These are phyloP conservation scores for Dendroctonus valens DNA, from an alignment of 1,140 invertebrate genomes.

Conservation along the genomic window DNA sequence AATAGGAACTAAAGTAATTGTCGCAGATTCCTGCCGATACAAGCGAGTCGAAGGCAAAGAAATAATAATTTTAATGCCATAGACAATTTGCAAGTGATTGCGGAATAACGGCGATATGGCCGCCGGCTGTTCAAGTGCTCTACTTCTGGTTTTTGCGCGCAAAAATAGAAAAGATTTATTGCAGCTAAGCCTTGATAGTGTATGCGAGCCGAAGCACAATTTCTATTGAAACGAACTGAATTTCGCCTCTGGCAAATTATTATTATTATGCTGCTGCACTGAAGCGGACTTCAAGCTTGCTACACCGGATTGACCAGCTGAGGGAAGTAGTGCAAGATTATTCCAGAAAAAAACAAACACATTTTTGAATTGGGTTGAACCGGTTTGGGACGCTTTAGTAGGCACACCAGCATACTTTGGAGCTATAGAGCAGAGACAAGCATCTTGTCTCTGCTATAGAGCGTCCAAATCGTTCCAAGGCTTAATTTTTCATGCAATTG, in stretches of 20 bases:
- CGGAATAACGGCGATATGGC: constrained; percentile 14
- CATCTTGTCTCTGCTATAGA: too few species aligned
- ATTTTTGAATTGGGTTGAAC: too few species aligned
- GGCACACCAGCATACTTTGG: too few species aligned
- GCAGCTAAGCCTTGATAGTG: constrained; percentile 11
- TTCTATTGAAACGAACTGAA: constrained; percentile 4
- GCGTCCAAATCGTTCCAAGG: too few species aligned
- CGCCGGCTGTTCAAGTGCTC: constrained; percentile 17
- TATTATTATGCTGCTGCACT: constrained; percentile 3
- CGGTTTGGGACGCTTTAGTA: too few species aligned
- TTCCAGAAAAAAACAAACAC: too few species aligned
- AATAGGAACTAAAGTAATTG: constrained; percentile 20
- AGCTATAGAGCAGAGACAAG: too few species aligned
- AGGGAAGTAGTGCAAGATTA: too few species aligned
- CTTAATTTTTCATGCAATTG: too few species aligned
- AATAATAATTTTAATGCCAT: constrained; percentile 18
- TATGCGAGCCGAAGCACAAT: constrained; percentile 2
- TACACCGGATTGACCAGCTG: too few species aligned
- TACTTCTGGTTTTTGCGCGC: constrained; percentile 15
- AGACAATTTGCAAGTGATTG: constrained; percentile 21
- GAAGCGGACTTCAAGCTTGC: too few species aligned
- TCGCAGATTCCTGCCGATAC: constrained; percentile 19
- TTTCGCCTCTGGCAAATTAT: constrained; percentile 3
- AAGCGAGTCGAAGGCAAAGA: constrained; percentile 1
- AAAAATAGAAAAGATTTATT: constrained; percentile 21